A percentile compares a stretch with the other conserved stretches of the same genome.
phyloP scores from a whole-genome alignment of 2,113 vertebrate species.

The Tonatia bakeri region DNA sequence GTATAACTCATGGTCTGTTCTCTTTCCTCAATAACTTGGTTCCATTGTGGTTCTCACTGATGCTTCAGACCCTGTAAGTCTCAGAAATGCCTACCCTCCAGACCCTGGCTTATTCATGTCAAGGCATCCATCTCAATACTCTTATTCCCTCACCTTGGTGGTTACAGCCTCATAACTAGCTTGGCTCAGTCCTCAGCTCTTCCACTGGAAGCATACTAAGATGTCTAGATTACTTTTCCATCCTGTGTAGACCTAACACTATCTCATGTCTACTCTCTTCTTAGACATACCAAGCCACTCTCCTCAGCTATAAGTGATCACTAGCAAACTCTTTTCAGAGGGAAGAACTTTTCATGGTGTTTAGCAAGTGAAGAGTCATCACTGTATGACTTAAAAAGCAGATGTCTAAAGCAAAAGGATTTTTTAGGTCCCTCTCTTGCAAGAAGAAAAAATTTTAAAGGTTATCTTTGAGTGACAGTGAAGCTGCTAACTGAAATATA shows the following conservation, averaged over 20 bases:
- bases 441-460: background rate
- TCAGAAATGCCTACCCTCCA: background rate
- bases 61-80: background rate
- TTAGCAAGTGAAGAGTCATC: background rate
- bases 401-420: background rate
- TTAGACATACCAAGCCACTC: background rate
- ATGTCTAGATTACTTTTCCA: background rate
- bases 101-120: background rate
- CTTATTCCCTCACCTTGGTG: background rate
- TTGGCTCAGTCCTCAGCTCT: background rate
- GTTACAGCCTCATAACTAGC: background rate
- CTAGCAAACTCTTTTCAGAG: background rate
- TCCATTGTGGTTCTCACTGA: background rate
- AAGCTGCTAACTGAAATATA: background rate
- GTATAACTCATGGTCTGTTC: background rate
- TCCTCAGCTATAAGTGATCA: background rate
- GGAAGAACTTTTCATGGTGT: background rate
- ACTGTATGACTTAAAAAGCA: background rate
- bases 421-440: background rate
- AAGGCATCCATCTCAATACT: background rate
- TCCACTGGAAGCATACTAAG: background rate
- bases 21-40: background rate
- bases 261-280: background rate
- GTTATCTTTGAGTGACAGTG: background rate
- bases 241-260: no score